Conservation (phyloP, 1,140 invertebrate genomes). For the Leguminivora glycinivorella region DNA sequence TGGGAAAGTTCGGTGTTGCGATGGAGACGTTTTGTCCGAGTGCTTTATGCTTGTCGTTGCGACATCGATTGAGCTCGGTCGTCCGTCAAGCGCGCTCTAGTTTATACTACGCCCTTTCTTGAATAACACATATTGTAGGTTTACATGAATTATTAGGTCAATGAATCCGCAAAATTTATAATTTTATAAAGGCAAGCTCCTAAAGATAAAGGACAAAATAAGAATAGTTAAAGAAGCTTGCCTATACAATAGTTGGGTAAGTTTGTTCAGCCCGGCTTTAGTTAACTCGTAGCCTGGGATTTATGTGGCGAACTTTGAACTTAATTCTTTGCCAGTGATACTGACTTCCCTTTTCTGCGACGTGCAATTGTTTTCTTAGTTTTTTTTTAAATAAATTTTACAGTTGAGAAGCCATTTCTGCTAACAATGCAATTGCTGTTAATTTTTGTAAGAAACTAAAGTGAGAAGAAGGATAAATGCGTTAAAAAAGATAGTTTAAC, state of each 20-base stretch:
- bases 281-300: conserved; percentile 54
- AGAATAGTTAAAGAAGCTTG: conserved; percentile 37
- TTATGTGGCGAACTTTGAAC: conserved; percentile 50
- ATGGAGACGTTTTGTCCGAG: conserved; percentile 42
- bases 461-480: no score
- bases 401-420: neutral
- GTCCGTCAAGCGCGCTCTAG: conserved; percentile 24
- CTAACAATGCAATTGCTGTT: neutral
- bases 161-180: neutral
- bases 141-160: neutral
- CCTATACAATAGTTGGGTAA: conserved; percentile 40
- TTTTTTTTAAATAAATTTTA: conserved; percentile 1
- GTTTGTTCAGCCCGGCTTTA: conserved; percentile 48
- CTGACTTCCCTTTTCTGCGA: conserved; percentile 43
- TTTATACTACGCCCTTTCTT: conserved; percentile 20
- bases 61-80: conserved; percentile 30
- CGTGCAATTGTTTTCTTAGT: conserved; percentile 41
- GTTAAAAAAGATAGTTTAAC: no score
- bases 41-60: conserved; percentile 35
- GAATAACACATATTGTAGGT: neutral
- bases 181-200: neutral
- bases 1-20: conserved; percentile 13
- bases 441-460: neutral
- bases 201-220: neutral
- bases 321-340: conserved; percentile 41